Base-by-base conservation (phyloP, 1,140 invertebrate species). In the Diabrotica undecimpunctata region DNA sequence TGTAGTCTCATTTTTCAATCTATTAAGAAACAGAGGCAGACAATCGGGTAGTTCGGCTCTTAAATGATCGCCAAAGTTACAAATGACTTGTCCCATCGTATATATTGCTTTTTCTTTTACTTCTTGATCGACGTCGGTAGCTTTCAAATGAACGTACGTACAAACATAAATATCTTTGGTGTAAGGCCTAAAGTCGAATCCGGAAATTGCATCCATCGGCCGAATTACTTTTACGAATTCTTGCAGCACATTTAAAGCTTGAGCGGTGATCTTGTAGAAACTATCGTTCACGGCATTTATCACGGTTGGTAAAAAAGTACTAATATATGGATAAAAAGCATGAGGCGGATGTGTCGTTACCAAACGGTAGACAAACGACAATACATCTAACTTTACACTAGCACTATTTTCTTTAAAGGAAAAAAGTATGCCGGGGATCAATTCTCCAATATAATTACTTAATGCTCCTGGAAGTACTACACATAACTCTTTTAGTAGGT, bases 251-350 rank as follows among this genome's bases (percentile, higher is more conserved):
- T 95, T 80, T 13, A 99, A 79, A 0, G 95, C 95, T 81, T 97
- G 95, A 0, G 96, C 95, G 6, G 95, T 96, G 52, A 99, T 97
- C 82, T 99, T 99, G 81, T 99, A 99, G 82, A 99, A 99, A 51
- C 90, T 88, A 86, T 99, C 97, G 39, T 88, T 87, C 9, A 98
- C 95, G 50, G 94, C 91, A 55, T 88, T 83, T 38, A 98, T 88
- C 50, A 98, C 88, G 0, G 94, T 88, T 5, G 94, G 94, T 11
- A 97, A 86, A 12, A 99, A 79, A 14, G 89, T 83, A 7, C 85
- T 81, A 74, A 97, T 90, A 75, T 97, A 92, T 9, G 84, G 82
- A 77, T 91, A 88, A 72, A 94, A 92, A 7, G 92, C 84, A 75
- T 86, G 84, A 0, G 92, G 88, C 51, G 86, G 85, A 81, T 99